phyloP scores from a whole-genome alignment of 2,888 invertebrate species.

The Papilio protenor region DNA sequence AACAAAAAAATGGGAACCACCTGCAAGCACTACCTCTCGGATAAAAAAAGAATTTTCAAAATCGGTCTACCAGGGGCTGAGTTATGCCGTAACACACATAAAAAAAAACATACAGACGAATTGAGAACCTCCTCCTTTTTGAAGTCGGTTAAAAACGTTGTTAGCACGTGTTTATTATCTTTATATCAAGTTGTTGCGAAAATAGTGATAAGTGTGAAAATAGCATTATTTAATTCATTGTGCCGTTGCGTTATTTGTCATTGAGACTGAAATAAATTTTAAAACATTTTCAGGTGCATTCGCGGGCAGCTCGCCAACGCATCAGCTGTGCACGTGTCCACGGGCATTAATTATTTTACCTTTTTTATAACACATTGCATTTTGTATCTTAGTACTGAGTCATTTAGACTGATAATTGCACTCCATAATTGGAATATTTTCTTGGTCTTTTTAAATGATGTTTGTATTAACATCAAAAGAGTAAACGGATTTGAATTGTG shows the following conservation, averaged over 20 bases:
- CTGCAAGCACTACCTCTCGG: too few species aligned
- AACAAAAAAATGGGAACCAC: too few species aligned
- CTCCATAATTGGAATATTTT: too few species aligned
- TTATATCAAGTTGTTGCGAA: background rate
- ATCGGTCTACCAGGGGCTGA: too few species aligned
- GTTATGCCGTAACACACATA: too few species aligned
- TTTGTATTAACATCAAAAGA: background rate
- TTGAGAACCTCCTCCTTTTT: too few species aligned
- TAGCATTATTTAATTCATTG: constrained; percentile 35
- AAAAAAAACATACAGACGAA: too few species aligned
- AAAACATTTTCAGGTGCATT: constrained; percentile 65
- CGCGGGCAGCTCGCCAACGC: constrained; percentile 65
- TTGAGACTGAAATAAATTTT: constrained; percentile 61
- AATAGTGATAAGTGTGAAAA: constrained; percentile 23
- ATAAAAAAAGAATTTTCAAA: too few species aligned
- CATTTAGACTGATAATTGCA: background rate
- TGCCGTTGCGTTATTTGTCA: constrained; percentile 44
- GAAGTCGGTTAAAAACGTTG: too few species aligned
- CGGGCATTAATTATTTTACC: constrained; percentile 44
- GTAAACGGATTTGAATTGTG: too few species aligned
- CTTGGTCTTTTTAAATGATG: too few species aligned
- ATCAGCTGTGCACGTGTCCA: constrained; percentile 48
- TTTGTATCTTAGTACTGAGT: constrained; percentile 15
- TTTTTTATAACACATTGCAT: constrained; percentile 40
- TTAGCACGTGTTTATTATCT: background rate